Evolutionary conservation across 2,113 vertebrate species (phyloP).

Genomic region (Caranx ignobilis): DNA sequence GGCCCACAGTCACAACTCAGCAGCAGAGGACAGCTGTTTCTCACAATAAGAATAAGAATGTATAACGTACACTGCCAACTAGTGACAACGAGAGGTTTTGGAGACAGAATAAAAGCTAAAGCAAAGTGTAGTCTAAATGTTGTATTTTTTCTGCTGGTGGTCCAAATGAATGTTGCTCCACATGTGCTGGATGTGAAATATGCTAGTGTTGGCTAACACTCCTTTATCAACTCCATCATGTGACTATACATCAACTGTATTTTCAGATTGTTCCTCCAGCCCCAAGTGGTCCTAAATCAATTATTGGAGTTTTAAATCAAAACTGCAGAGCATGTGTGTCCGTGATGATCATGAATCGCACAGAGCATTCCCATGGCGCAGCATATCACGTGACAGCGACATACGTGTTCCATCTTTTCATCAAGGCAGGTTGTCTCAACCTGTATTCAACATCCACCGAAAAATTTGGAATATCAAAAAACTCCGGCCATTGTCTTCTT

Average conservation of each 20-base stretch:
- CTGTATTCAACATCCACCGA: too few relatives aligned
- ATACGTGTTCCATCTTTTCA: too few relatives aligned
- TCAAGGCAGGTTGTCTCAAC: too few relatives aligned
- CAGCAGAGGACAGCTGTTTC: too few relatives aligned
- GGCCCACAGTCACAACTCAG: too few relatives aligned
- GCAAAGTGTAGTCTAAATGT: background rate
- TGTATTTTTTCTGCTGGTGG: background rate
- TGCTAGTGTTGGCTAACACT: background rate
- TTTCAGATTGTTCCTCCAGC: background rate
- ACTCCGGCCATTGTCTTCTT: too few relatives aligned
- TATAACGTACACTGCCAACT: too few relatives aligned
- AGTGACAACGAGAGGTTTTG: background rate
- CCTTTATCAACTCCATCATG: background rate
- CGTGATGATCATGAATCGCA: background rate
- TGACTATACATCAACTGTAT: background rate
- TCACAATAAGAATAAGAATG: too few relatives aligned
- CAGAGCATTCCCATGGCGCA: background rate
- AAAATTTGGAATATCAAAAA: too few relatives aligned
- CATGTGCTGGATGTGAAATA: background rate
- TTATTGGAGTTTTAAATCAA: slow-evolving; percentile 6
- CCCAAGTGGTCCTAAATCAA: background rate
- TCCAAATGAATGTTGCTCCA: background rate
- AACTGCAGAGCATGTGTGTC: background rate
- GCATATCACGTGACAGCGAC: too few relatives aligned
- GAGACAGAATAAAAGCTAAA: background rate